Evolutionary conservation across 2,888 invertebrate species (phyloP), one percentile per base, ranked within the genome.

Genomic region (Eumacrocentrus americanus): DNA sequence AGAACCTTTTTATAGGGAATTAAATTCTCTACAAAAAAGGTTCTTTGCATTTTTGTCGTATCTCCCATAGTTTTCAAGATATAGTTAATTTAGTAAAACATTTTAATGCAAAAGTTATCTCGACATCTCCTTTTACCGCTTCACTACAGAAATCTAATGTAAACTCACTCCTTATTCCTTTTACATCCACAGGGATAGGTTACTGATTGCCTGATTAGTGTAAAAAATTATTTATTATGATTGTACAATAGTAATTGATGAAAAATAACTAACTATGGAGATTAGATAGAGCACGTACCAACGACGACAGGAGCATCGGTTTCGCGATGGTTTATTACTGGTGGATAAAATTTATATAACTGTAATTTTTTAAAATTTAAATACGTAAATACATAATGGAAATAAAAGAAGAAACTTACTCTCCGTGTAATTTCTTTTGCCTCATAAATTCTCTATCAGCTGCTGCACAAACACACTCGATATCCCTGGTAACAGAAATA

Each of bases 381-480:
- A 42, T 42, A 18, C 11, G 3, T 9, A 16, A 14, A 40, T 40
- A 16, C 5, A n/a, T n/a, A n/a, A n/a, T n/a, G n/a, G 7, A 40
- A 16, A 40, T 2, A 40, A 40, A 2, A 40, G 18, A 23, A 16
- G 46, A 11, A 55, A 64, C 75, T 72, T 58, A 77, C 77, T 23
- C 44, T 44, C 67, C 65, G 46, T 66, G 53, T 14, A 12, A 34
- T 54, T 44, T 14, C 29, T 22, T 44, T 14, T 42, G 35, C 4
- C 51, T 9, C 18, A 12, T 12, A 2, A 6, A 51, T 52, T 64
- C 61, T 14, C 67, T 48, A n/a, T 57, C 61, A 38, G 61, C 64
- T 38, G 67, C 61, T 14, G 47, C 59, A 29, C 70, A 67, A 35
- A 60, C 35, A 18, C 70, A 69, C 1, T 51, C 25, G 42, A 69